Evolutionary conservation across 1,140 invertebrate species (phyloP).

Genomic region (Nymphalis io): DNA sequence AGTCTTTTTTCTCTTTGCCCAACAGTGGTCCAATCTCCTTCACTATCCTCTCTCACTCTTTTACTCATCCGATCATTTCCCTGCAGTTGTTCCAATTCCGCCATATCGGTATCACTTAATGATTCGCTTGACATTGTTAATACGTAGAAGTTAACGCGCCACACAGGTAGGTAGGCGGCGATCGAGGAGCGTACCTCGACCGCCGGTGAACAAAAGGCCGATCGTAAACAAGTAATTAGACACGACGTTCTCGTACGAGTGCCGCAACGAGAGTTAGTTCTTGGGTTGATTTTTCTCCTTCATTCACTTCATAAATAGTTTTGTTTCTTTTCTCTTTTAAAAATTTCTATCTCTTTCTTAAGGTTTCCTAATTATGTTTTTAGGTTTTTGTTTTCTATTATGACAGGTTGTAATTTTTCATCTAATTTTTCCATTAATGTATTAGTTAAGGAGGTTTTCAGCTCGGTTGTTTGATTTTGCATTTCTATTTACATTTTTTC

Average conservation of each 20-base stretch:
- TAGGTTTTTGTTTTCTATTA: constrained; percentile 40
- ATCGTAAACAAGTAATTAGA: too few relatives aligned
- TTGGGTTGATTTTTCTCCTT: too few relatives aligned
- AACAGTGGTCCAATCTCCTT: background rate
- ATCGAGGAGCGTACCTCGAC: too few relatives aligned
- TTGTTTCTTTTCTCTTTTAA: too few relatives aligned
- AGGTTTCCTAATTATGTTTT: constrained; percentile 35
- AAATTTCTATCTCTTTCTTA: constrained; percentile 37
- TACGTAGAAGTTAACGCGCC: too few relatives aligned
- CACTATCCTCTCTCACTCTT: background rate
- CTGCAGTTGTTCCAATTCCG: background rate
- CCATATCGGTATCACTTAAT: background rate
- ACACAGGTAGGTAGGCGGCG: too few relatives aligned
- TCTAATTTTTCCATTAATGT: constrained; percentile 41
- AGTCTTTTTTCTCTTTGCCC: background rate
- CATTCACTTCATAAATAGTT: too few relatives aligned
- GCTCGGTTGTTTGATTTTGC: constrained; percentile 15
- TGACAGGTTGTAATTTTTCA: constrained; percentile 38
- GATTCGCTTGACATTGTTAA: background rate
- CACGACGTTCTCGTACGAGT: too few relatives aligned
- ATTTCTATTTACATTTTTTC: constrained; percentile 16
- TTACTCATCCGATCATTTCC: background rate
- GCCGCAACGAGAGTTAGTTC: background rate
- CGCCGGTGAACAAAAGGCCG: too few relatives aligned
- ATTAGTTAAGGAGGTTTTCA: constrained; percentile 10